phyloP scores from a whole-genome alignment of 2,113 vertebrate species.

The Polyodon spathula region DNA sequence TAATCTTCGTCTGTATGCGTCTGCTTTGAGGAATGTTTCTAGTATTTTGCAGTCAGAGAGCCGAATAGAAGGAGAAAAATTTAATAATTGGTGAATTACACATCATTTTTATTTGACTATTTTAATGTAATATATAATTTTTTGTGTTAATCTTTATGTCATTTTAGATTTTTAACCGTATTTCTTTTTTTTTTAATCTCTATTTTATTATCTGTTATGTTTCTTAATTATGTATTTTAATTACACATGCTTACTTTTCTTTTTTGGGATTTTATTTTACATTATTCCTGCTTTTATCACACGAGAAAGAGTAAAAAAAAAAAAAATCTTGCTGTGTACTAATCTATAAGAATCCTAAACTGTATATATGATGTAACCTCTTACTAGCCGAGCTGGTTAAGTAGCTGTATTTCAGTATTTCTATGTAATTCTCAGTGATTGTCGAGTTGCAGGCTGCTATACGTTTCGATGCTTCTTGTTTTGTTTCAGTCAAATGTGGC shows the following conservation, averaged over 20 bases:
- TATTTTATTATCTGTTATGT: too few species aligned
- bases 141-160: too few species aligned
- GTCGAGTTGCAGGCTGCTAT: conserved; percentile 84
- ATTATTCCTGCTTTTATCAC: too few species aligned
- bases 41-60: conserved; percentile 16
- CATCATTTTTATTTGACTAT: too few species aligned
- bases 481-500: conserved; percentile 78
- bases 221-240: too few species aligned
- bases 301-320: neutral
- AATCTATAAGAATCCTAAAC: conserved; percentile 52
- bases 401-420: conserved; percentile 84
- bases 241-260: neutral
- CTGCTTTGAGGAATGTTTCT: conserved; percentile 63
- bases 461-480: conserved; percentile 79
- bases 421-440: conserved; percentile 91
- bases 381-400: conserved; percentile 67
- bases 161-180: too few species aligned
- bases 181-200: too few species aligned
- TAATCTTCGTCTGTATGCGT: conserved; percentile 51
- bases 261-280: neutral
- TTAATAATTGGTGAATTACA: too few species aligned
- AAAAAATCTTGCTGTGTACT: conserved; percentile 43
- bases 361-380: conserved; percentile 75
- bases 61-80: conserved; percentile 6
- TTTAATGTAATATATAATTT: too few species aligned